Conservation (phyloP, 2,113 vertebrate genomes). For the Galemys pyrenaicus region DNA sequence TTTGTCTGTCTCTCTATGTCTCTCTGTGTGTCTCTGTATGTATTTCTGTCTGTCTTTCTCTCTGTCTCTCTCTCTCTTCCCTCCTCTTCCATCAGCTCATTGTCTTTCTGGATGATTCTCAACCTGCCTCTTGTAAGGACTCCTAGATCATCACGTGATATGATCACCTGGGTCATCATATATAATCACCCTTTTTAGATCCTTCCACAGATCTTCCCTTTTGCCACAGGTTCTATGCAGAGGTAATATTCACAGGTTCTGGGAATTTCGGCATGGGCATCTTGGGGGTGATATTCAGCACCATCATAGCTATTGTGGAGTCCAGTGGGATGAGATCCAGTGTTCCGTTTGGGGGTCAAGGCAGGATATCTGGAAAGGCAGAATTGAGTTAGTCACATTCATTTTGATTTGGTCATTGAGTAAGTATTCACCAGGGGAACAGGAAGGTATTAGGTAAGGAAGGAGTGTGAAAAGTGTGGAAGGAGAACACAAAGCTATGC, state of each 20-base stretch:
- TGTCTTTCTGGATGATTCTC: background rate
- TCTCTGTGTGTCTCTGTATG: background rate
- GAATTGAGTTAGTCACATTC: background rate
- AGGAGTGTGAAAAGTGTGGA: background rate
- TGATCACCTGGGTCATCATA: background rate
- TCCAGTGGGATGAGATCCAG: background rate
- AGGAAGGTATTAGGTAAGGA: background rate
- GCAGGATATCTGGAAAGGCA: background rate
- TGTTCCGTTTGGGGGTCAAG: background rate
- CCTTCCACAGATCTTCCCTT: background rate
- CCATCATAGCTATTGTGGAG: background rate
- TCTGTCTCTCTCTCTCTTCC: background rate
- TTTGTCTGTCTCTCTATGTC: too few species aligned
- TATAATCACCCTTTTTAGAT: background rate
- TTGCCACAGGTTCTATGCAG: too few species aligned
- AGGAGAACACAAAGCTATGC: background rate
- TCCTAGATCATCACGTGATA: too few species aligned
- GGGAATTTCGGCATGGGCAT: background rate
- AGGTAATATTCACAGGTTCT: background rate
- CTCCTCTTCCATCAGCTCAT: background rate
- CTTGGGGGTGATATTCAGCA: background rate
- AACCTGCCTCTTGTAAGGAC: background rate
- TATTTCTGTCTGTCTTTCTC: background rate
- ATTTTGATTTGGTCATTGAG: background rate
- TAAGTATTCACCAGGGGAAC: background rate